Conservation (phyloP, 1,140 invertebrate genomes). For the Drosophila pachea region DNA sequence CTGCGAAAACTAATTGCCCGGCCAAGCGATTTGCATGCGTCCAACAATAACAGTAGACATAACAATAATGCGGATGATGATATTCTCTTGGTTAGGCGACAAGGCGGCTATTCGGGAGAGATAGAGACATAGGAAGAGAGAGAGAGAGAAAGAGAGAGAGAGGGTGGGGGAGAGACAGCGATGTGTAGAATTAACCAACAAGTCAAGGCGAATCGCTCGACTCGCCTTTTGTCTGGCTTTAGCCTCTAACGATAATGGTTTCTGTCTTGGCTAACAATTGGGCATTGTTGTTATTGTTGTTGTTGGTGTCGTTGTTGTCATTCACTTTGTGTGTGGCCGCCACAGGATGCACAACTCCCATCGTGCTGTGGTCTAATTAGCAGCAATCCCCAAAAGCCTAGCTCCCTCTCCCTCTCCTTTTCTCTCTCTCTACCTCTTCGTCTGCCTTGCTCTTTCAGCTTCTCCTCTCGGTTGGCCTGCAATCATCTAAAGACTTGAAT, state of each 20-base stretch:
- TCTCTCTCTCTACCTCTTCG: background rate
- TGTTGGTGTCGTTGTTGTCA: no score
- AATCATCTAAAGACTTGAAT: slow-evolving; percentile 52
- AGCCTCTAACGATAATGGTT: slow-evolving; percentile 54
- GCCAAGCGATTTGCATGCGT: slow-evolving; percentile 18
- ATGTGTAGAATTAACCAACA: slow-evolving; percentile 17
- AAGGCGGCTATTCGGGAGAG: background rate
- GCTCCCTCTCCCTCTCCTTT: background rate
- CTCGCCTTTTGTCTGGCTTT: slow-evolving; percentile 16
- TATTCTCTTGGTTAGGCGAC: background rate
- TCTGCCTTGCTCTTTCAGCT: background rate
- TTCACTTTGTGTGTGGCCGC: slow-evolving; percentile 5
- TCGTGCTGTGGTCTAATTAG: slow-evolving; percentile 59
- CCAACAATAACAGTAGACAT: slow-evolving; percentile 17
- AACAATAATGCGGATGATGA: slow-evolving; percentile 19
- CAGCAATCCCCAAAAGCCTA: slow-evolving; percentile 9
- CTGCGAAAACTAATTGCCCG: slow-evolving; percentile 19
- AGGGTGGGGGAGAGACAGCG: background rate
- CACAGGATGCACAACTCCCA: slow-evolving; percentile 37
- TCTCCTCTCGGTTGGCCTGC: no score
- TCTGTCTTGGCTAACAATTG: slow-evolving; percentile 65
- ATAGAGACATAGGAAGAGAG: slow-evolving; percentile 1
- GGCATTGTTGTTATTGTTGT: slow-evolving; percentile 42
- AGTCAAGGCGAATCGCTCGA: slow-evolving; percentile 48
- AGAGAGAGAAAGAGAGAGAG: no score